Percentiles rank a stretch among this genome's conserved stretches.
These are phyloP conservation scores for Cinclus mexicanus DNA, from an alignment of 2,113 vertebrate species.

Conservation along the genomic window DNA sequence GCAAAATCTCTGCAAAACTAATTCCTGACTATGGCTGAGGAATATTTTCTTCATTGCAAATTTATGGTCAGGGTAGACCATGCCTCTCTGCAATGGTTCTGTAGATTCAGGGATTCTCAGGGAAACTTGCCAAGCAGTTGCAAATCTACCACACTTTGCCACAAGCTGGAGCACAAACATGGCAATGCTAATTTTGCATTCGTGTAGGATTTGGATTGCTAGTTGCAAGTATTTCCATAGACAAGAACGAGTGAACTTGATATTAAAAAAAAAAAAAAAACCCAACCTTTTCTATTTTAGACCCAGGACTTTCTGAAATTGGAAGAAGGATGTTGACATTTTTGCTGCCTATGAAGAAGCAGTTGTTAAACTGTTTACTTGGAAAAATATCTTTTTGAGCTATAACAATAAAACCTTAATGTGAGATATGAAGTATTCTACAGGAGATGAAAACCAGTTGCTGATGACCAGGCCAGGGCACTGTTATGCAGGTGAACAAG, in stretches of 20 bases:
- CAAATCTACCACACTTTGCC: neutral
- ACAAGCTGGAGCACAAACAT: neutral
- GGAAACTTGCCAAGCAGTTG: neutral
- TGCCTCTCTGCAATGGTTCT: neutral
- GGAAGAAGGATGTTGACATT: neutral
- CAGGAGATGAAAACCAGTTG: neutral
- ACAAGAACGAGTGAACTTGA: neutral
- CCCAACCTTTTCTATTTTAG: neutral
- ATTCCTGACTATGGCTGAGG: neutral
- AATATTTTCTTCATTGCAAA: conserved; percentile 1
- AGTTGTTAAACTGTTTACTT: neutral
- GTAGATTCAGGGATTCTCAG: neutral
- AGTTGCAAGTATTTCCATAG: neutral
- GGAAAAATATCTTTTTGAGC: neutral
- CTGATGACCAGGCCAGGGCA: neutral
- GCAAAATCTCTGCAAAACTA: neutral
- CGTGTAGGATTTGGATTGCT: neutral
- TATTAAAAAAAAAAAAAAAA: neutral
- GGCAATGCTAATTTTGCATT: neutral
- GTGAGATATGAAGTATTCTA: neutral
- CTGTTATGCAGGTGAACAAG: neutral
- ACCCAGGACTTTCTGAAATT: neutral
- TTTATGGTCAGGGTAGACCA: neutral
- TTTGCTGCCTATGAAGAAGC: neutral
- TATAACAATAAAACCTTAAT: neutral